Base-by-base conservation (phyloP, 2,797 vertebrate genomes). In the Lagocephalus sceleratus region DNA sequence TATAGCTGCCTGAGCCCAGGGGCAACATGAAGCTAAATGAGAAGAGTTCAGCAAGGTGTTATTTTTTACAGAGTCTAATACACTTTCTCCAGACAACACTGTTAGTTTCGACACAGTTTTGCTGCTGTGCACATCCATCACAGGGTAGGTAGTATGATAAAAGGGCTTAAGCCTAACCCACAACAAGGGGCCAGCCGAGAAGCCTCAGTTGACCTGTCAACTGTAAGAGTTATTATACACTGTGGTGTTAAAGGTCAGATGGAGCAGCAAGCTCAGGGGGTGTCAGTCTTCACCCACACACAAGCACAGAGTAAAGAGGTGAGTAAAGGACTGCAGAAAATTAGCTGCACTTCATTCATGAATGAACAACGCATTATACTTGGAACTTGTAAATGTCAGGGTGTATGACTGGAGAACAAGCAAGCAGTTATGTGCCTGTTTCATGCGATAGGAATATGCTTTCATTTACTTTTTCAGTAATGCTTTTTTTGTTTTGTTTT, bases 181-280 rank as follows among this genome's bases (percentile, higher is more conserved):
- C 92, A 90, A 91, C 91, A 85, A 92, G 93, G 92, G 91, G 91
- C 90, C 89, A 80, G 91, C 90, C 91, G 76, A 68, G 90, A 91
- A 76, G 91, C 94, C 93, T 96, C 94, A 95, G 88, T 94, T 94
- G 94, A 93, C 94, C 90, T 93, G 96, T 94, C 96, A 94, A 91
- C 92, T 88, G 87, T 85, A 92, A 94, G 95, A 97, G 86, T 94
- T 95, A 97, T 97, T 93, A 88, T 78, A 83, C 85, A 77, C 86
- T 71, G 78, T 81, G 79, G 82, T 81, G 88, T 90, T 76, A 91
- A 85, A 87, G 86, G 87, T 89, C 80, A 85, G 47, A 78, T 71
- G 70, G 75, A 84, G 75, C 83, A 75, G 75, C 80, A 76, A 65
- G 68, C 82, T 70, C 58, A 75, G 77, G 79, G 83, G 79, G 75